phyloP scores from a whole-genome alignment of 2,888 invertebrate genomes.

The Reticulitermes lucifugus region DNA sequence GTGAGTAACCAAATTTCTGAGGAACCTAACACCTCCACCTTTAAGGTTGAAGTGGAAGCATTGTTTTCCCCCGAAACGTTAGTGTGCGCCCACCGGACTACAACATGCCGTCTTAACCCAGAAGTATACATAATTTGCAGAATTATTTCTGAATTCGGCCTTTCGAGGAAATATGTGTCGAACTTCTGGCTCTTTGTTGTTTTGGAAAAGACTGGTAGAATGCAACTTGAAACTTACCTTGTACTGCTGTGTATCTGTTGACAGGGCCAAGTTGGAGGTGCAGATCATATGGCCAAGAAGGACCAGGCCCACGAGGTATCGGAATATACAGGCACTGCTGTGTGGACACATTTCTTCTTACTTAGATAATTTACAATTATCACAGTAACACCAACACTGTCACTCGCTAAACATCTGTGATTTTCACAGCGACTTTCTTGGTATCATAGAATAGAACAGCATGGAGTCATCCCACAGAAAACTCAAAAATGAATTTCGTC shows the following conservation, averaged over 20 bases:
- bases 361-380: background rate
- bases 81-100: too few species aligned
- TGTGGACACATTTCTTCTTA: background rate
- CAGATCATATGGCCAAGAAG: background rate
- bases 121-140: too few species aligned
- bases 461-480: background rate
- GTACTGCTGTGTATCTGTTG: background rate
- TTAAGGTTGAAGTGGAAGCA: too few species aligned
- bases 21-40: too few species aligned
- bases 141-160: too few species aligned
- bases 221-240: background rate
- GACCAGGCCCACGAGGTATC: background rate
- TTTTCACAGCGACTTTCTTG: background rate
- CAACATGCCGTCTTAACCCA: too few species aligned
- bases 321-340: background rate
- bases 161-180: too few species aligned
- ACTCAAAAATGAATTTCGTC: background rate
- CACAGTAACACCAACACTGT: background rate
- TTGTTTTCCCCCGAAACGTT: too few species aligned
- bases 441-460: constrained; percentile 10
- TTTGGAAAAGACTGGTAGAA: too few species aligned
- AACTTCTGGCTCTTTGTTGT: too few species aligned
- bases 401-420: background rate
- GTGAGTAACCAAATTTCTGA: too few species aligned
- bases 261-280: background rate